phyloP scores from a whole-genome alignment of 2,797 vertebrate species.

The Oreonectes daqikongensis region DNA sequence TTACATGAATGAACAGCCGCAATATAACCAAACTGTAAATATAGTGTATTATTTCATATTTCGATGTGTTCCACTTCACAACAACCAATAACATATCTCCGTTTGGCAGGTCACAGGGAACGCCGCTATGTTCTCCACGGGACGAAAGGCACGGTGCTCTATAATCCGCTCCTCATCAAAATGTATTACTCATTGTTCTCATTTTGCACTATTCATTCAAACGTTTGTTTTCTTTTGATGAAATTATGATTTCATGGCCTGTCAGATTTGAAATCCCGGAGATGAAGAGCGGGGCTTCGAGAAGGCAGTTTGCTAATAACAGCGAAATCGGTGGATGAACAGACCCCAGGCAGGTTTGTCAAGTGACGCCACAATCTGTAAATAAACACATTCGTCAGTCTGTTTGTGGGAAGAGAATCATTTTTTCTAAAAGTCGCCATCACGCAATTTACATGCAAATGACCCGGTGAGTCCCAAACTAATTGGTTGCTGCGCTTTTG shows the following conservation, averaged over 20 bases:
- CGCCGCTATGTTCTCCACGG: not conserved
- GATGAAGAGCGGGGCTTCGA: constrained; percentile 31
- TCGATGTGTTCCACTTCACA: not conserved
- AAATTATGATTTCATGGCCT: constrained; percentile 39
- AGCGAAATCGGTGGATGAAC: constrained; percentile 22
- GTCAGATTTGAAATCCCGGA: constrained; percentile 34
- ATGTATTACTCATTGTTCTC: constrained; percentile 36
- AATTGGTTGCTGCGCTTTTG: constrained; percentile 25
- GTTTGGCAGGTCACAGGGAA: not conserved
- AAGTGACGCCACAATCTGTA: constrained; percentile 22
- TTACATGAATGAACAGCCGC: not conserved
- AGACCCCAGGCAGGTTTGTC: constrained; percentile 22
- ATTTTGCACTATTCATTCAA: constrained; percentile 27
- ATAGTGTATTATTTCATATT: not conserved
- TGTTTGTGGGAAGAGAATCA: not conserved
- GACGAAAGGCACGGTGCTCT: not conserved
- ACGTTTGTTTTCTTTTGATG: constrained; percentile 27
- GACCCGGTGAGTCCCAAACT: constrained; percentile 24
- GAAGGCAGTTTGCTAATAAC: constrained; percentile 24
- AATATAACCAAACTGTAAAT: not conserved
- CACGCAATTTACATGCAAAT: constrained; percentile 44
- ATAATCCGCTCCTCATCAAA: constrained; percentile 28
- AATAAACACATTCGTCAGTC: constrained; percentile 21
- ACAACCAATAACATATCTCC: not conserved
- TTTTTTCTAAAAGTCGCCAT: not conserved